Conservation (phyloP, 2,888 invertebrate genomes). For the Pomacea canaliculata region DNA sequence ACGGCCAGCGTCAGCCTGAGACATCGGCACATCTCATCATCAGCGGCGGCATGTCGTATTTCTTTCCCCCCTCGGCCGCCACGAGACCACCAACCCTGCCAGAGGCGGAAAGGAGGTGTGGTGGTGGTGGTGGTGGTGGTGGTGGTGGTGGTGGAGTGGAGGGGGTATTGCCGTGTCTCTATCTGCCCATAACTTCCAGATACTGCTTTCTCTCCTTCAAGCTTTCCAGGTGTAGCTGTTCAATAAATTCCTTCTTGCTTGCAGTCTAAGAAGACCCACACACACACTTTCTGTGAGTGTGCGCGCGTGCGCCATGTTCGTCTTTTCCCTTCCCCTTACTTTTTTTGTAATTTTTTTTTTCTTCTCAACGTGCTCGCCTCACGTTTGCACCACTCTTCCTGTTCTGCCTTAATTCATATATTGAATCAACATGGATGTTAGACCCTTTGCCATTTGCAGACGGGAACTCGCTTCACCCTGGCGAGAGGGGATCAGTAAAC, state of each 20-base stretch:
- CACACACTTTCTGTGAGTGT: background rate
- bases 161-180: background rate
- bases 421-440: conserved; percentile 6
- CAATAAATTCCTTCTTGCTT: conserved; percentile 5
- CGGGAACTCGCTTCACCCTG: conserved; percentile 9
- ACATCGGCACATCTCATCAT: too few relatives aligned
- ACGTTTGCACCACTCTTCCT: background rate
- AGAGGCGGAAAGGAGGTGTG: too few relatives aligned
- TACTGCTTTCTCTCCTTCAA: background rate
- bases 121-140: too few relatives aligned
- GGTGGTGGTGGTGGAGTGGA: too few relatives aligned
- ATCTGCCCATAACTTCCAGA: background rate
- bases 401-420: conserved; percentile 9
- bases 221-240: background rate
- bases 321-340: too few relatives aligned
- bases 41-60: too few relatives aligned
- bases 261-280: background rate
- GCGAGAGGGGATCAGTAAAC: conserved; percentile 27
- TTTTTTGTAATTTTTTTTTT: too few relatives aligned
- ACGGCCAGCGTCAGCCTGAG: too few relatives aligned
- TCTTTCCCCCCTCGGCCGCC: too few relatives aligned
- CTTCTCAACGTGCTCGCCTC: background rate
- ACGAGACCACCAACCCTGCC: background rate
- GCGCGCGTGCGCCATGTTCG: too few relatives aligned
- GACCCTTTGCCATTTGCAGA: conserved; percentile 14